Base-by-base conservation (phyloP, 2,113 vertebrate species). In the Anarrhichthys ocellatus region DNA sequence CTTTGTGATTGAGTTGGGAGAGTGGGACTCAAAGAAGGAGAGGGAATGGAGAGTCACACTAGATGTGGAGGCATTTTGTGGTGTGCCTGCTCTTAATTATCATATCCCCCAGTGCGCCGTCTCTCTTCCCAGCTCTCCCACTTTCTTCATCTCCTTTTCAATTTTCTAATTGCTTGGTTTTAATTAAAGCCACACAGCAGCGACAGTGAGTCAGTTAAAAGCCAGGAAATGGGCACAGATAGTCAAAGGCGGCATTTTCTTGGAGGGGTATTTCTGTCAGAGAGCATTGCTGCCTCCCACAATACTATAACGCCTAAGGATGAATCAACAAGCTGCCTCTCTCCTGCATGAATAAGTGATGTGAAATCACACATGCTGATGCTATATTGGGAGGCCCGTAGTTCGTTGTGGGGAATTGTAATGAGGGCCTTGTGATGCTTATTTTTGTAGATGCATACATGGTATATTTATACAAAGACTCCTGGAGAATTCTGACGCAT, bases 121-220 rank as follows among this genome's bases (percentile, higher is more conserved):
- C 82, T 87, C 58, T 61, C 84, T 81, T 87, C 68, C 80, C 72
- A 36, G 82, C 85, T 92, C 85, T 62, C 82, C 87, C 86, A 85
- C 78, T 83, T 90, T 66, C 85, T 88, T 82, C 85, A 83, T 90
- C 87, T 92, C 81, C 79, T 92, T 92, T 94, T 92, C 76, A 84
- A 93, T 95, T 94, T 95, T 93, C 86, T 91, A 94, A 94, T 92
- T 91, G 91, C 93, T 88, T 87, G 84, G 88, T 93, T 95, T 95
- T 94, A 95, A 95, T 95, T 95, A 95, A 93, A 94, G 83, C 89
- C 85, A 82, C 85, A 87, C 88, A 88, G 87, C 88, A 82, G 85
- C 91, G 89, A 92, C 92, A 92, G 83, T 46, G 29, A 89, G 88
- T 91, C 89, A 92, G 92, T 93, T 91, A 93, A 93, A 91, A 88